phyloP scores from a whole-genome alignment of 1,140 invertebrate genomes.

The Caenorhabditis remanei region DNA sequence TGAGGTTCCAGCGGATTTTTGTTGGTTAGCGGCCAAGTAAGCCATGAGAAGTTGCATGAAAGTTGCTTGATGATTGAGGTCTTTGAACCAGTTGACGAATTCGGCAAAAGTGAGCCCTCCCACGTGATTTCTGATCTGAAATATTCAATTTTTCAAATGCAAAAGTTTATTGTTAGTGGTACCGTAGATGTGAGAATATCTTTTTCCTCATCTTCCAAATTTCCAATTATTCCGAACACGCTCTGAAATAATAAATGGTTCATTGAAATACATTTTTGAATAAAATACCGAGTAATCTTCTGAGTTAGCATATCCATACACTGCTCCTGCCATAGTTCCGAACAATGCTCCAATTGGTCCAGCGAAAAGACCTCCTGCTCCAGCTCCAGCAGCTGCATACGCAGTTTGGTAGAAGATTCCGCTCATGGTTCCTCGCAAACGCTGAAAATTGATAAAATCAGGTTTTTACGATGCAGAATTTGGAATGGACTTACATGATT shows the following conservation, averaged over 20 bases:
- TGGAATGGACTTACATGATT: neutral
- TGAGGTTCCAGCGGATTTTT: conserved; percentile 7
- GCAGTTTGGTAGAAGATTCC: conserved; percentile 42
- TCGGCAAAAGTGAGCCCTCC: conserved; percentile 13
- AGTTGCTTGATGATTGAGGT: conserved; percentile 8
- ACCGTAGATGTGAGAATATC: conserved; percentile 13
- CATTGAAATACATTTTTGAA: neutral
- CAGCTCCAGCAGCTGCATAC: conserved; percentile 6
- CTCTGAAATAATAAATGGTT: neutral
- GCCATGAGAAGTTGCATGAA: conserved; percentile 34
- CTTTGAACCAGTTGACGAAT: conserved; percentile 42
- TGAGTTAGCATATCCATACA: conserved; percentile 40
- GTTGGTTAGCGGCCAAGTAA: neutral
- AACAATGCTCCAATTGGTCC: conserved; percentile 35
- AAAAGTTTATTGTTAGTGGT: neutral
- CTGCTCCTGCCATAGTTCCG: conserved; percentile 18
- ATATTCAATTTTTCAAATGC: neutral
- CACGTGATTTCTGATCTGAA: conserved; percentile 27
- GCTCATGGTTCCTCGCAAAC: conserved; percentile 21
- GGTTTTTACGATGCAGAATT: neutral
- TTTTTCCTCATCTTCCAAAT: conserved; percentile 13
- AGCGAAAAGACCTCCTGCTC: conserved; percentile 13
- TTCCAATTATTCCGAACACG: conserved; percentile 9
- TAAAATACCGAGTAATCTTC: conserved; percentile 18
- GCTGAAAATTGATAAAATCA: neutral